Evolutionary conservation across 1,140 invertebrate genomes (phyloP), one percentile per base, ranked within the genome.

Genomic region (Drosophila arawakana): DNA sequence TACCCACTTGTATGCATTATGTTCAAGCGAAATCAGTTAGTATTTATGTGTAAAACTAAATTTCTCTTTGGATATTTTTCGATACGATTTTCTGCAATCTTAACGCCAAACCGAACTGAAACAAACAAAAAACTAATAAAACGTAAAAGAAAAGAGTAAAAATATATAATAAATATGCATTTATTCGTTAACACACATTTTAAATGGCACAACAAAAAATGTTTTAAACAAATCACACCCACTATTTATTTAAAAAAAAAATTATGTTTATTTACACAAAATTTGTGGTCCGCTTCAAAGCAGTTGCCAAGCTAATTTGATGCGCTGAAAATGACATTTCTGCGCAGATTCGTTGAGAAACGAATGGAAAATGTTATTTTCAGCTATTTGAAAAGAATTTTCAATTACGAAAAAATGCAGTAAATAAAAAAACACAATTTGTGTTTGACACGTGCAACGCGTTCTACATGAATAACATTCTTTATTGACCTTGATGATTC

Each of bases 21-120:
- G 41, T 11, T 41, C 41, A 43, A 43, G n/a, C 10, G n/a, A 43
- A 2, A 43, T 43, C 41, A 43, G 41, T 43, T 43, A 43, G 11
- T 43, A 13, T 30, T 30, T 30, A 30, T 30, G 25, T 30, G 3
- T 30, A 5, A 5, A 30, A 30, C 25, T 30, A 30, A 30, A 30
- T 30, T 30, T 30, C 3, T 30, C 6, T 30, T 30, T 11, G 41
- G 6, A 78, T 89, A 74, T 57, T 89, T 91, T 81, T 61, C 81
- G 77, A 91, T 91, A 90, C 77, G 90, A 91, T 90, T 91, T 91
- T 91, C 90, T 91, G 86, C 78, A 91, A 90, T 89, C 75, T 91
- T 91, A 91, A 90, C 83, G 90, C 80, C 58, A 65, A 76, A 71
- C 70, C 62, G 71, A 77, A 78, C 54, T 65, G 49, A 70, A 69